Evolutionary conservation across 2,113 vertebrate species (phyloP), one percentile per base, ranked within the genome.

Genomic region (Podarcis cretensis): DNA sequence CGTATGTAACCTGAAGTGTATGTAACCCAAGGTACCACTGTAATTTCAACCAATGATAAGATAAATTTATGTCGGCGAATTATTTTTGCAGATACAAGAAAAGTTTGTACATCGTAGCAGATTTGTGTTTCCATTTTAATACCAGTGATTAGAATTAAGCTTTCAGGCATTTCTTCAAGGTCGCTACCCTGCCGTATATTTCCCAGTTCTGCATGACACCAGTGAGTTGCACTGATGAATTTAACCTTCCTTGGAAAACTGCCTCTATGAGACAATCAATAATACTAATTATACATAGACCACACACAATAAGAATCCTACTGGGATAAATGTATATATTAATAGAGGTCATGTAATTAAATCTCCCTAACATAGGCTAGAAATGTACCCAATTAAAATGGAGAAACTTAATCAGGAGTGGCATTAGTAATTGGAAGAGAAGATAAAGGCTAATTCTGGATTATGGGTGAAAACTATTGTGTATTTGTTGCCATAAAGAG

Each of bases 271-370:
- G 74, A 43, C 73, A 89, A 78, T 89, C 87, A 83, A 68, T 89
- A 89, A 84, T 89, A 30, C 81, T 69, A 89, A 89, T 89, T 89
- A 89, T 77, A 68, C 81, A 78, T 89, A 89, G 86, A 76, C 37
- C 83, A 93, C 91, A 75, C 5, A 91, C 76, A 84, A 89, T 83
- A 84, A 79, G 2, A 77, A 71, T 27, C 66, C 75, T 85, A 23
- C 71, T 91, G 43, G 84, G 92, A 35, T 57, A 91, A 92, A 86
- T 37, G 69, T 16, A 5, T n/a, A 75, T 84, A 54, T 79, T 88
- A 4, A 48, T n/a, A 32, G n/a, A 37, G 89, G 69, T 0, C 14
- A 3, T 35, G 13, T 83, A 89, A 89, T 89, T 89, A 91, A 85
- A 79, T 77, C 32, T 4, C 32, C 69, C 1, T 81, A 18, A 16